Base-by-base conservation (phyloP, 2,113 vertebrate genomes). In the Euleptes europaea region DNA sequence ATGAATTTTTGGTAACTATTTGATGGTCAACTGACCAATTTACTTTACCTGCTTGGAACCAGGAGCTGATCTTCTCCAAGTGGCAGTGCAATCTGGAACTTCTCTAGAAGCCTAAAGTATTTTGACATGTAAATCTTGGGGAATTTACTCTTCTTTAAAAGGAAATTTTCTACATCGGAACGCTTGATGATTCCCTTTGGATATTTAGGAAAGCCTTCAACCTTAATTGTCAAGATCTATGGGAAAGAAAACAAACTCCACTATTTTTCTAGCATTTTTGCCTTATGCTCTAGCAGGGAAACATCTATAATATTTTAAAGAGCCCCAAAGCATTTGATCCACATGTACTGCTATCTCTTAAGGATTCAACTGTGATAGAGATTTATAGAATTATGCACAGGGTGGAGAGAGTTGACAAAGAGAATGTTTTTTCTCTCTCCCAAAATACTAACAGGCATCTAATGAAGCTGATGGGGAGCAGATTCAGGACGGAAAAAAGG, bases 1-100 rank as follows among this genome's bases (percentile, higher is more conserved):
- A 63, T 28, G 7, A 63, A 6, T 63, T 57, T 57, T 28, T 63
- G 6, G 9, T 60, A 28, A 63, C 60, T 28, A 63, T 63, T 63
- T 28, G 60, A 63, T 63, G 28, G 8, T 63, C 23, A 60, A 60
- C 21, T 1, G 57, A 60, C 57, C 57, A 60, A 21, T 28, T 7
- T 28, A 11, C 60, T 80, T 92, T 95, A 99, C 98, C 97, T 98
- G 98, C 98, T 98, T 88, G 98, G 98, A 78, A 99, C 95, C 78
- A 99, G 96, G 0, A 99, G 95, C 82, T 98, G 97, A 79, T 98
- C 97, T 15, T 98, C 97, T 70, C 98, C 97, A 66, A 98, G 96
- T 1, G 98, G 98, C 86, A 99, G 93, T 71, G 97, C 98, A 73
- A 99, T 98, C 93, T 98, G 99, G 83, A 99, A 98, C 93, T 98